Evolutionary conservation across 30 jellyfish, hydroid and myxozoan genomes (phyloP), one percentile per base, ranked within the genome.

Genomic region (Haliclystus octoradiatus): DNA sequence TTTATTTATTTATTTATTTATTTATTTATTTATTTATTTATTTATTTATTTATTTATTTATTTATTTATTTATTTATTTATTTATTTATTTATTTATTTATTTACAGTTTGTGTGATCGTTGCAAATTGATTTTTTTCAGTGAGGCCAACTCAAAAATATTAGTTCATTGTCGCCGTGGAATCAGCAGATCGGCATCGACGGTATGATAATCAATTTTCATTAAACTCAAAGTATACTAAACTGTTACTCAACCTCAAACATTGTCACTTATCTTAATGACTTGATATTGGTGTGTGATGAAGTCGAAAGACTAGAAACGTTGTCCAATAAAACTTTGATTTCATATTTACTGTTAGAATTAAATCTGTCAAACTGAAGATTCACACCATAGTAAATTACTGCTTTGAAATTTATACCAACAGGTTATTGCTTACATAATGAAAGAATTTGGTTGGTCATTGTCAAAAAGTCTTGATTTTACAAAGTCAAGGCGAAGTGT

Each of bases 161-260:
- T 84, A 22, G 95, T 84, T 31, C 95, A 84, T 53, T 84, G 95
- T 69, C 67, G 95, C 26, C 64, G 79, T 34, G 95, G 95, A n/a
- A 84, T 84, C 12, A 84, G 95, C 67, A 82, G 95, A 19, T 84
- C 95, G 0, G 92, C 95, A 14, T 76, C 95, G 3, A 66, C 95
- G 13, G 95, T 84, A 64, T 25, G 81, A 28, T 33, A 47, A n/a
- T 9, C 15, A n/a, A 9, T 9, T 13, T 47, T 47, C 15, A n/a
- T n/a, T n/a, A 47, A 9, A 47, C n/a, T 9, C 60, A 13, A 47
- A n/a, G 60, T 13, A n/a, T n/a, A 47, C 60, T 47, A 47, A n/a
- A 47, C 13, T 9, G 60, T n/a, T 47, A n/a, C n/a, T n/a, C n/a
- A n/a, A n/a, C n/a, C n/a, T n/a, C n/a, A n/a, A n/a, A n/a, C n/a